These are phyloP conservation scores for Agriopis leucophaearia DNA, from an alignment of 2,888 invertebrate species.

Conservation along the genomic window DNA sequence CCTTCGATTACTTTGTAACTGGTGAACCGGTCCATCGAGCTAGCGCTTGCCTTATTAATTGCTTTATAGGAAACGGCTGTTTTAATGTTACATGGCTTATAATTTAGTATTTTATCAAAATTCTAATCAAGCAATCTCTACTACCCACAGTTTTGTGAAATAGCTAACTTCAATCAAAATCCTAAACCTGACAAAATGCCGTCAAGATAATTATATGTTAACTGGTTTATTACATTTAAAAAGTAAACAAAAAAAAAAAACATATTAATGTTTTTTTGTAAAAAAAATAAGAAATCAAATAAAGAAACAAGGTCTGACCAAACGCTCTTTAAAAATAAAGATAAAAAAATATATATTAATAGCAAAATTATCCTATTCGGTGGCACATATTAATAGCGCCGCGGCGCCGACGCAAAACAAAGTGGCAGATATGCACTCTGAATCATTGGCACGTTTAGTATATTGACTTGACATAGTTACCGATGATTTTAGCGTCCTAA, in stretches of 20 bases:
- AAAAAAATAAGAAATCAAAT: neutral
- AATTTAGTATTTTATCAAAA: constrained; percentile 22
- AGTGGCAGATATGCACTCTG: constrained; percentile 44
- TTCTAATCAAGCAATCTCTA: constrained; percentile 16
- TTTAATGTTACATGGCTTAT: constrained; percentile 41
- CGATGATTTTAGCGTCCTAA: constrained; percentile 30
- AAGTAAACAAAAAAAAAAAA: too few relatives aligned
- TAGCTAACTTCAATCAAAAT: neutral
- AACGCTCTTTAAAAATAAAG: neutral
- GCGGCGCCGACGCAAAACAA: constrained; percentile 45
- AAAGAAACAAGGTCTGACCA: neutral
- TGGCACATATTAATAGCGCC: constrained; percentile 34
- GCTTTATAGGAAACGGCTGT: constrained; percentile 62
- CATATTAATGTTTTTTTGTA: too few relatives aligned
- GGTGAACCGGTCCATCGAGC: constrained; percentile 65
- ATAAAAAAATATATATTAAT: constrained; percentile 3
- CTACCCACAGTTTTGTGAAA: neutral
- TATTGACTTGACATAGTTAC: constrained; percentile 41
- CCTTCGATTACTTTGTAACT: constrained; percentile 73
- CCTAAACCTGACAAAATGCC: neutral
- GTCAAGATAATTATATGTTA: neutral
- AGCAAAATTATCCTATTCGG: constrained; percentile 30
- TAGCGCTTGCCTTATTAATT: constrained; percentile 62
- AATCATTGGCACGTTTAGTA: constrained; percentile 59
- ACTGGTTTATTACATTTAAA: too few relatives aligned